Evolutionary conservation across 1,140 invertebrate species (phyloP).

Genomic region (Papilio polytes): DNA sequence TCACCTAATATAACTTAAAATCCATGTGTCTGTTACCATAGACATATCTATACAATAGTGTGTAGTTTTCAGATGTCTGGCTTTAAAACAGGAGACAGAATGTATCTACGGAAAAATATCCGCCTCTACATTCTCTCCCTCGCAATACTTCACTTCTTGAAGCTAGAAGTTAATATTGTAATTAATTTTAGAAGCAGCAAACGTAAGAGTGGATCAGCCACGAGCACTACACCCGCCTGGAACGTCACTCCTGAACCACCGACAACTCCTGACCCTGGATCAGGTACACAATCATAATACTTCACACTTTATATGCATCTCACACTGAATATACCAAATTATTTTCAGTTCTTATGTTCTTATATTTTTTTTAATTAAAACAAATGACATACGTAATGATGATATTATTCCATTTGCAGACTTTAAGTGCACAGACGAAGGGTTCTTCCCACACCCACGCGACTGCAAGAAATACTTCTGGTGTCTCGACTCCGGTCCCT

Average conservation of each 20-base stretch:
- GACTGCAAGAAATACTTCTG: constrained; percentile 98
- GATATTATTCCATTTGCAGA: constrained; percentile 78
- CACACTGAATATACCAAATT: too few relatives aligned
- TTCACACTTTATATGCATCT: neutral
- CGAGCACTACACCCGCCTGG: constrained; percentile 74
- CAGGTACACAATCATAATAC: constrained; percentile 83
- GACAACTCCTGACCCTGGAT: constrained; percentile 94
- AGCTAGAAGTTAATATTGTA: neutral
- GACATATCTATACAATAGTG: too few relatives aligned
- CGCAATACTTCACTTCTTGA: too few relatives aligned
- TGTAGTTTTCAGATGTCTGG: too few relatives aligned
- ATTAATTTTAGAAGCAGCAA: constrained; percentile 57
- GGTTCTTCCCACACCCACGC: constrained; percentile 96
- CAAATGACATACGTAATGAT: neutral
- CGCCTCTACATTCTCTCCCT: too few relatives aligned
- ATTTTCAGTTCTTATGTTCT: too few relatives aligned
- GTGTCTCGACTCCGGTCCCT: constrained; percentile 95
- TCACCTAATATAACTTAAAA: too few relatives aligned
- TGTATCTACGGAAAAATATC: too few relatives aligned
- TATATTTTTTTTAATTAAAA: neutral
- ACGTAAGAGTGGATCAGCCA: constrained; percentile 55
- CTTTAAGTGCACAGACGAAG: constrained; percentile 97
- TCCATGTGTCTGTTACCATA: too few relatives aligned
- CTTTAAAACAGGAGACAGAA: too few relatives aligned
- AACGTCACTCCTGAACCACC: constrained; percentile 92